Evolutionary conservation across 2,113 vertebrate genomes (phyloP).

Genomic region (Fregetta grallaria): DNA sequence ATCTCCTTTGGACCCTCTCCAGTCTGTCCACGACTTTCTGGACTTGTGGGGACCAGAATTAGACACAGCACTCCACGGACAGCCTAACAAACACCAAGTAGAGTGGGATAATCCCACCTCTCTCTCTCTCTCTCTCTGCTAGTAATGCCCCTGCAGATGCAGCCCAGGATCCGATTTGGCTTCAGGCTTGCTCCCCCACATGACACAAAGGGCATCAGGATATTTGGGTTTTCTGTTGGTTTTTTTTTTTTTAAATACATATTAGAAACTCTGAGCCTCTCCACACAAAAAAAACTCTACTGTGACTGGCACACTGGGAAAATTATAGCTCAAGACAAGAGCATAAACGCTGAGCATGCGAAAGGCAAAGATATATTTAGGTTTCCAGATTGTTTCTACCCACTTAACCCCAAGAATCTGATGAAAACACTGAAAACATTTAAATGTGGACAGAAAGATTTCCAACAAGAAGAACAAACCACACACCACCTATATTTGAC

Average conservation of each 20-base stretch:
- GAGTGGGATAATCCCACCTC: background rate
- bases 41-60: background rate
- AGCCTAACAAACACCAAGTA: rapidly evolving
- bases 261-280: background rate
- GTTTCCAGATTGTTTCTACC: background rate
- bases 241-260: background rate
- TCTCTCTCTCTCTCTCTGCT: background rate
- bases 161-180: background rate
- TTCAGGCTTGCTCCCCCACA: background rate
- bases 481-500: background rate
- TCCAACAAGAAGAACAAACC: background rate
- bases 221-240: background rate
- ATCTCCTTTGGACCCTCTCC: background rate
- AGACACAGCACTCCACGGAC: background rate
- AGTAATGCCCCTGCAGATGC: background rate
- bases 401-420: background rate
- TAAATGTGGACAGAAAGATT: background rate
- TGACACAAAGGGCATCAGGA: background rate
- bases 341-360: background rate
- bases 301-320: background rate
- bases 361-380: background rate
- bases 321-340: background rate
- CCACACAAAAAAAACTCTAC: too few species aligned
- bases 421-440: background rate
- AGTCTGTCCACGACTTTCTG: background rate